A percentile compares a stretch with the other conserved stretches of the same genome.
These are phyloP conservation scores for Crocodylus rhombifer DNA, from an alignment of 2,797 vertebrate genomes.

Conservation along the genomic window DNA sequence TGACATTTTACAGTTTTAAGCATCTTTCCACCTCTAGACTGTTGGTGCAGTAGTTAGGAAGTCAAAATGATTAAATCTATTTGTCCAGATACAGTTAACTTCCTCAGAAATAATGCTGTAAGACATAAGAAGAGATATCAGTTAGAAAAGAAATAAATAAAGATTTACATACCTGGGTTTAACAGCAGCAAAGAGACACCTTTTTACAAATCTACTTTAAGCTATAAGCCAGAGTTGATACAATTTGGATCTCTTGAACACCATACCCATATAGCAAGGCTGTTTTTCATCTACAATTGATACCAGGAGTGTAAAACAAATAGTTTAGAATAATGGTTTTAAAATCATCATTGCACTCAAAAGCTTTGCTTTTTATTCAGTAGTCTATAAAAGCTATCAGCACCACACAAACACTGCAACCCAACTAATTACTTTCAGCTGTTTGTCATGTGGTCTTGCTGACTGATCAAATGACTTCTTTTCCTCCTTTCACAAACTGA, in stretches of 20 bases:
- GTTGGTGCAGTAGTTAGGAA: neutral
- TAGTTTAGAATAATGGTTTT: neutral
- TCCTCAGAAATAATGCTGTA: neutral
- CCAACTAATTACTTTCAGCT: conserved; percentile 88
- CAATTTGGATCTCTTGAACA: conserved; percentile 31
- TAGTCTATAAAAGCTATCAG: conserved; percentile 1
- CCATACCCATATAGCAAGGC: conserved; percentile 44
- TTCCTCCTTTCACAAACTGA: conserved; percentile 30
- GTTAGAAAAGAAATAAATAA: neutral
- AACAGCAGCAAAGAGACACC: neutral
- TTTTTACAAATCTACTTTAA: conserved; percentile 21
- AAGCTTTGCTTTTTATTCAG: neutral
- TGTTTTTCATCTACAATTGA: conserved; percentile 10
- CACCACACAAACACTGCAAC: conserved; percentile 32
- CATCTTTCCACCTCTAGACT: neutral
- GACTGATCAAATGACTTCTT: conserved; percentile 81
- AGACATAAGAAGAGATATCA: neutral
- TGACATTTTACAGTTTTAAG: neutral
- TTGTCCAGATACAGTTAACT: neutral
- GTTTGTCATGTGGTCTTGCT: conserved; percentile 85
- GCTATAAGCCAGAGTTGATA: neutral
- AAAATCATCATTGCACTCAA: neutral
- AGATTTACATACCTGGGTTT: conserved; percentile 55
- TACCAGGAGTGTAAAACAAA: neutral
- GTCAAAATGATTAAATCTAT: neutral